Evolutionary conservation across 2,113 vertebrate species (phyloP), one percentile per base, ranked within the genome.

Genomic region (Pleuronectes platessa): DNA sequence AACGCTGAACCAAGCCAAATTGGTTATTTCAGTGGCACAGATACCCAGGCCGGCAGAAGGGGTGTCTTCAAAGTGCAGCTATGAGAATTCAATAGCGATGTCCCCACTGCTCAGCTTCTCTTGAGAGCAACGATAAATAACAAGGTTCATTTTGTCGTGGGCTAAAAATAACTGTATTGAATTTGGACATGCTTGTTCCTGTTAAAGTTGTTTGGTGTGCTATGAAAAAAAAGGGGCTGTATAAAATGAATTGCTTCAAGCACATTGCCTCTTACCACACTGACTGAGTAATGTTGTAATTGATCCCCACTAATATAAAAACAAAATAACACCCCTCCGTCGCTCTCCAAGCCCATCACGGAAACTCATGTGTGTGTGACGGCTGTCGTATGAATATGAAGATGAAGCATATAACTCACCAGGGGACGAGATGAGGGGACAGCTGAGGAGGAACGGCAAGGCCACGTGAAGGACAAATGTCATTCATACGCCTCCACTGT

Each of bases 391-490:
- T 66, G 55, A 64, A 62, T 51, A 54, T 63, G 37, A 27, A 70
- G 35, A 74, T 66, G 64, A 59, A 51, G 40, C 53, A 17, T 55
- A 86, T 81, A 77, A 82, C 45, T 86, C 64, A 80, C 62, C 58
- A 20, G 63, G 61, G 69, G 42, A 72, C 20, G 42, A 13, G 62
- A 63, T 37, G 37, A 62, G 59, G 18, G 59, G 75, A 68, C 69
- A 60, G 70, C 55, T 74, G 20, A 74, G 40, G 35, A 78, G 26
- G 58, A 61, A 76, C 5, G 35, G 9, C 61, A 47, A 82, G 58
- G 82, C 63, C 74, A 79, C n/a, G 20, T 78, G 61, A 81, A 73
- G 49, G 73, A 76, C 27, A 78, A 78, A 83, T 55, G 65, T 78
- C 65, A 73, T 70, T 82, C 70, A 66, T 55, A 62, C 9, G 21